Evolutionary conservation across 2,797 vertebrate genomes (phyloP).

Genomic region (Basileuterus tristriatus): DNA sequence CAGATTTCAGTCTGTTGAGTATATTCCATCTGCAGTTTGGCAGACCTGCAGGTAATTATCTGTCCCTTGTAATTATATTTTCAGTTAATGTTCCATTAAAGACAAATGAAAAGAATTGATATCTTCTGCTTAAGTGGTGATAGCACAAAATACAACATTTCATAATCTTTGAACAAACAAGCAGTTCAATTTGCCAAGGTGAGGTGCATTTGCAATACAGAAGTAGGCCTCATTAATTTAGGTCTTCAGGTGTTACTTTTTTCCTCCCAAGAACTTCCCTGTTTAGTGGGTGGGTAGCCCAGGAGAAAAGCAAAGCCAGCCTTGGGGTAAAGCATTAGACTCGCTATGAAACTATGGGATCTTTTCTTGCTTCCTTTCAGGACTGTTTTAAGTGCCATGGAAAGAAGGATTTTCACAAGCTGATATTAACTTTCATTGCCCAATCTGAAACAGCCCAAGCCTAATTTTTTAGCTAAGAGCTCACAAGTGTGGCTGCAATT

Average conservation of each 20-base stretch:
- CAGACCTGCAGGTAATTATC: conserved; percentile 52
- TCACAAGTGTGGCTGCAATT: background rate
- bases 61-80: conserved; percentile 55
- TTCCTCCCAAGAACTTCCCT: background rate
- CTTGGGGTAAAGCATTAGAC: background rate
- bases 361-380: background rate
- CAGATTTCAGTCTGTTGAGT: conserved; percentile 16
- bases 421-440: background rate
- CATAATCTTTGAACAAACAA: conserved; percentile 44
- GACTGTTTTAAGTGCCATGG: background rate
- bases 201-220: background rate
- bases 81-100: conserved; percentile 60
- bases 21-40: conserved; percentile 47
- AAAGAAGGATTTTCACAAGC: conserved; percentile 22
- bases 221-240: background rate
- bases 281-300: background rate
- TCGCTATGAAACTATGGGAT: background rate
- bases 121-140: conserved; percentile 23
- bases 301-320: background rate
- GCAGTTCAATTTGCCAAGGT: background rate
- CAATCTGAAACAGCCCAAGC: background rate
- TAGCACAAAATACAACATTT: conserved; percentile 6
- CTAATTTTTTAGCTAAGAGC: background rate
- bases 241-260: background rate
- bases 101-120: conserved; percentile 12